Evolutionary conservation across 2,888 invertebrate species (phyloP).

Genomic region (Rhynchonema sp.): DNA sequence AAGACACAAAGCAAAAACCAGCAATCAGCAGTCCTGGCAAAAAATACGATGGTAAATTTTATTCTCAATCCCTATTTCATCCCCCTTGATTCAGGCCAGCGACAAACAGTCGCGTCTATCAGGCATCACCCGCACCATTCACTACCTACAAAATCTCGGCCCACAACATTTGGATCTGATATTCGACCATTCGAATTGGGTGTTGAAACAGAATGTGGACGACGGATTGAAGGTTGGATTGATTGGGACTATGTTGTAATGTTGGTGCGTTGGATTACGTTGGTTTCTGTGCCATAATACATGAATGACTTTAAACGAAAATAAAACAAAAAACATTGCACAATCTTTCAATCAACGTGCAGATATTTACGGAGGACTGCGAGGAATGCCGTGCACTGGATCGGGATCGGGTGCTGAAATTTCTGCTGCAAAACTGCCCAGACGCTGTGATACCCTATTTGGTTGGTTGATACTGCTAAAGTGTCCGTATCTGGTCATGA

Average conservation of each 20-base stretch:
- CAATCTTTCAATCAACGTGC: too few species aligned
- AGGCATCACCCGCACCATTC: slow-evolving; percentile 62
- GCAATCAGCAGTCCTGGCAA: too few species aligned
- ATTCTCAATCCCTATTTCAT: too few species aligned
- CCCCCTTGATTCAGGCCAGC: too few species aligned
- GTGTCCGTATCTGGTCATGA: too few species aligned
- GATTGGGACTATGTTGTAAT: background rate
- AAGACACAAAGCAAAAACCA: too few species aligned
- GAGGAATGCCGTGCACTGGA: slow-evolving; percentile 72
- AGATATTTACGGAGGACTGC: slow-evolving; percentile 59
- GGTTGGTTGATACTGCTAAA: too few species aligned
- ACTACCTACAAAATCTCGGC: slow-evolving; percentile 74
- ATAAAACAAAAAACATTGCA: too few species aligned
- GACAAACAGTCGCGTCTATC: slow-evolving; percentile 57
- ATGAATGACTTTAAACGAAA: too few species aligned
- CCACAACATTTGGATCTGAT: slow-evolving; percentile 37
- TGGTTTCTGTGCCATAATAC: too few species aligned
- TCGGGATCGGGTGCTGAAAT: slow-evolving; percentile 66
- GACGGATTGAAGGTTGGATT: slow-evolving; percentile 51
- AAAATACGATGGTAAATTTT: background rate
- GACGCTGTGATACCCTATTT: slow-evolving; percentile 69
- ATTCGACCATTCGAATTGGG: slow-evolving; percentile 81
- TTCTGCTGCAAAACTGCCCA: slow-evolving; percentile 54
- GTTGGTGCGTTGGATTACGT: too few species aligned
- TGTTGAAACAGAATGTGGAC: slow-evolving; percentile 60